Conservation (phyloP, 2,888 invertebrate species). For the Onchidella celtica region DNA sequence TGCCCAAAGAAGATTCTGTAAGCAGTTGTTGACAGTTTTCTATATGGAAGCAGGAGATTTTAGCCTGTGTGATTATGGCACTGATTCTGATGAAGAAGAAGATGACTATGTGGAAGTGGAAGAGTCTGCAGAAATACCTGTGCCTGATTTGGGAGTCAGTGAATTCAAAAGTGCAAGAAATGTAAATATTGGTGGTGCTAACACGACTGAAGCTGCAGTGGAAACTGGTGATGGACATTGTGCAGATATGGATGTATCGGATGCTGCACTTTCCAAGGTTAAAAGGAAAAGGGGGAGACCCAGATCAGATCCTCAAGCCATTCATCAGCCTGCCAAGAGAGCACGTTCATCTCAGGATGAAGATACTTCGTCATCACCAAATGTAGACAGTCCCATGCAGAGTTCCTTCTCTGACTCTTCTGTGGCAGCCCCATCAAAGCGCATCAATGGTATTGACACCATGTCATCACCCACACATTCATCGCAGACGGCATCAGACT, state of each 20-base stretch:
- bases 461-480: neutral
- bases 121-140: neutral
- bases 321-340: neutral
- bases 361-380: neutral
- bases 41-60: conserved; percentile 25
- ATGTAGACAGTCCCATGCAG: neutral
- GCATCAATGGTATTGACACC: neutral
- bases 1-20: conserved; percentile 8
- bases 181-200: too few species aligned
- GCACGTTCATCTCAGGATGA: neutral
- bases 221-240: neutral
- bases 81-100: neutral
- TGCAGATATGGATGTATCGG: neutral
- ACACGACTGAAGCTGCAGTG: neutral
- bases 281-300: conserved; percentile 7
- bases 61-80: neutral
- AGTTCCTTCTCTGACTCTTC: too few species aligned
- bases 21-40: conserved; percentile 21
- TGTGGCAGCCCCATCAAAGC: neutral
- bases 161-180: neutral
- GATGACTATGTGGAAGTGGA: neutral
- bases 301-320: neutral
- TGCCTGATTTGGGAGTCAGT: neutral
- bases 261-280: neutral
- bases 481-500: neutral